Percentiles rank a stretch among this genome's conserved stretches.
Evolutionary conservation across 1,140 invertebrate species (phyloP).

Genomic region (Bradynema listronoti): DNA sequence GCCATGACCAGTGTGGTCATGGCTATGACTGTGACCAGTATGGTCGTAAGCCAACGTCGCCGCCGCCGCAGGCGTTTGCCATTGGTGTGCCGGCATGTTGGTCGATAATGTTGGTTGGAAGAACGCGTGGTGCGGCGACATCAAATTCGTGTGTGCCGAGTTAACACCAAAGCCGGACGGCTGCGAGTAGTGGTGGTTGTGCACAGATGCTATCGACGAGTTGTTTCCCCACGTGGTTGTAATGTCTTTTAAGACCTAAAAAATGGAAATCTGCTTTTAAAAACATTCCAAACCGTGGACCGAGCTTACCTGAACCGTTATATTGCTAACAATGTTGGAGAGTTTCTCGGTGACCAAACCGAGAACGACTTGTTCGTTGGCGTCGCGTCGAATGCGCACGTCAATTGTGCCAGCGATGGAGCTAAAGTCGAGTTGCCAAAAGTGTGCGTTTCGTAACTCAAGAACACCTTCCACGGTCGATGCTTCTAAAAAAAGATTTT

Average conservation of each 20-base stretch:
- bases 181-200: slow-evolving; percentile 2
- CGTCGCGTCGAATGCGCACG: slow-evolving; percentile 63
- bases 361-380: slow-evolving; percentile 67
- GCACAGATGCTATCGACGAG: background rate
- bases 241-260: slow-evolving; percentile 29
- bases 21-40: slow-evolving; percentile 10
- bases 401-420: slow-evolving; percentile 52
- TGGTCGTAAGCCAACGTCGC: background rate
- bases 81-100: background rate
- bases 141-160: background rate
- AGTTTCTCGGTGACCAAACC: slow-evolving; percentile 64
- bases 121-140: background rate
- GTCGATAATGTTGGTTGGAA: background rate
- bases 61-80: background rate
- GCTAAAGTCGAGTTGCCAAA: slow-evolving; percentile 69
- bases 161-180: background rate
- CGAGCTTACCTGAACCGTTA: slow-evolving; percentile 61
- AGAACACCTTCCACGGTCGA: slow-evolving; percentile 68
- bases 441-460: slow-evolving; percentile 68
- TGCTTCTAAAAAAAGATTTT: too few relatives aligned
- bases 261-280: background rate
- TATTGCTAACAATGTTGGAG: slow-evolving; percentile 62
- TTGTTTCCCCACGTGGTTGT: slow-evolving; percentile 20
- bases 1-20: slow-evolving; percentile 12
- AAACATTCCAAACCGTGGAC: slow-evolving; percentile 3